Base-by-base conservation (phyloP, 30 jellyfish, hydroid and myxozoan species). In the Hydra vulgaris region DNA sequence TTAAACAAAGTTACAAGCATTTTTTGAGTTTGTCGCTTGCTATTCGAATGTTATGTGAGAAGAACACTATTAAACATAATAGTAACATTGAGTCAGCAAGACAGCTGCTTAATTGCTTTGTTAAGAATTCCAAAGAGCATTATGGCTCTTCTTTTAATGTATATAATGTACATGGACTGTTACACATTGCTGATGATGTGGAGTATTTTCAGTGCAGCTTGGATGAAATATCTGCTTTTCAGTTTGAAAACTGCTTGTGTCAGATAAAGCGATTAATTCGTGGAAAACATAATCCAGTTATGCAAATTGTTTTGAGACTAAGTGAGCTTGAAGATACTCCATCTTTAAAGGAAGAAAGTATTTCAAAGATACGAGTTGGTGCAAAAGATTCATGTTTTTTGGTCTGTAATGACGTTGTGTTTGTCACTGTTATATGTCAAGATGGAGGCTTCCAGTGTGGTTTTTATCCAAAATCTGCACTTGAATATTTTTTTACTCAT, bases 141-240 rank as follows among this genome's bases (percentile, higher is more conserved):
- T 81, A 81, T 71, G 88, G 89, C 27, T 72, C 67, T 26, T 20
- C 80, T 18, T 82, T 82, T 26, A 17, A 55, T 54, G 87, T 76
- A 16, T 84, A 76, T 53, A 76, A 84, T 66, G 94, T 84, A 18
- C 94, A 84, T 66, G 54, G 79, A 27, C 76, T 84, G 18, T 52
- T 84, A 26, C 81, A 83, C 66, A 23, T 83, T 15, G 82, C 52
- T 27, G 83, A 77, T 16, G 87, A 78, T 84, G 94, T 66, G 77
- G 66, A 26, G 27, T 71, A 84, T 69, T 73, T 24, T 81, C 77
- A 23, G 40, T 22, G 84, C 21, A 54, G 83, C 23, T 73, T 81
- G 0, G 71, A 81, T 53, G 74, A 72, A 21, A 53, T 70, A 26
- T 81, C 84, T 25, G 83, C 74, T 16, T 75, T 75, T 75, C 69